These are phyloP conservation scores for Amiota minor DNA, from an alignment of 2,888 invertebrate genomes.

Conservation along the genomic window DNA sequence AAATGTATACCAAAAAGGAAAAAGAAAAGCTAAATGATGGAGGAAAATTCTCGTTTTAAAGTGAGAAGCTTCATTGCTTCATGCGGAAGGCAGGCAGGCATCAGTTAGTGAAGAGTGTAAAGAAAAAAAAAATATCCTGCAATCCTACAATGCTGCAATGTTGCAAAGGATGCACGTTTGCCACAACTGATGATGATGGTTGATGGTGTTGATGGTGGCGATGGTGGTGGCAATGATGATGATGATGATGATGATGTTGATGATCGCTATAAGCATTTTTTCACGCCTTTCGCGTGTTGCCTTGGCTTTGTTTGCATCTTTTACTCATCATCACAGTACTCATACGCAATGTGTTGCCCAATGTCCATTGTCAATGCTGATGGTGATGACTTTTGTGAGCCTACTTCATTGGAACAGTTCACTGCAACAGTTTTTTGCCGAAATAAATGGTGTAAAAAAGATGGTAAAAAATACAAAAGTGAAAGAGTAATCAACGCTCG, in stretches of 20 bases:
- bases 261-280: neutral
- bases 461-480: neutral
- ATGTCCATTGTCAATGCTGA: neutral
- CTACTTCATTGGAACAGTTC: neutral
- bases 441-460: too few relatives aligned
- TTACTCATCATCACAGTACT: conserved; percentile 11
- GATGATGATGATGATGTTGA: neutral
- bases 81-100: neutral
- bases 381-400: neutral
- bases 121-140: neutral
- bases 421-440: neutral
- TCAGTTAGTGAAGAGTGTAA: too few relatives aligned
- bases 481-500: conserved; percentile 6
- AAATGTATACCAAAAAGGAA: neutral
- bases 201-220: neutral
- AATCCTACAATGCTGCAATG: conserved; percentile 10
- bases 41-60: too few relatives aligned
- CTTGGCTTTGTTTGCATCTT: conserved; percentile 13
- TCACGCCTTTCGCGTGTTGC: neutral
- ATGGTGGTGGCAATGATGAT: neutral
- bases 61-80: neutral
- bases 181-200: neutral
- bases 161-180: conserved; percentile 16
- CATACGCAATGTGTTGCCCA: conserved; percentile 15
- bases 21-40: too few relatives aligned